phyloP scores from a whole-genome alignment of 2,797 vertebrate species.

The Nasua narica region DNA sequence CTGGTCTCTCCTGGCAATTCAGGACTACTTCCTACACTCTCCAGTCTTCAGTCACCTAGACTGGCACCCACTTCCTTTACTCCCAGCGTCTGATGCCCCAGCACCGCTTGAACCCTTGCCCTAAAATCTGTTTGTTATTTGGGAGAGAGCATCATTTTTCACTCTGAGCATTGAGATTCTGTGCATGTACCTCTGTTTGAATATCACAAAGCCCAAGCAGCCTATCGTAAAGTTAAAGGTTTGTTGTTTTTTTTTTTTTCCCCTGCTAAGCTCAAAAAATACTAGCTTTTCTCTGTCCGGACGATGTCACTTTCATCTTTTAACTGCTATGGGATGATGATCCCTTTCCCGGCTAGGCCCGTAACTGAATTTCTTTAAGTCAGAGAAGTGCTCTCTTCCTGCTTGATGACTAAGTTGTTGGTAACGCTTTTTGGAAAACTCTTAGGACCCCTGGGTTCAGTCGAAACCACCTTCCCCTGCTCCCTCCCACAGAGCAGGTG shows the following conservation, averaged over 20 bases:
- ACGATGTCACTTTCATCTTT: slow-evolving; percentile 52
- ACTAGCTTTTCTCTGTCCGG: slow-evolving; percentile 60
- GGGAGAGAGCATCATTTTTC: slow-evolving; percentile 47
- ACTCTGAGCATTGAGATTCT: neutral
- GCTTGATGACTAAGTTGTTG: slow-evolving; percentile 61
- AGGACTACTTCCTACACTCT: neutral
- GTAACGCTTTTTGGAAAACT: slow-evolving; percentile 60
- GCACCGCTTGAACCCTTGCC: neutral
- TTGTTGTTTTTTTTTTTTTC: neutral
- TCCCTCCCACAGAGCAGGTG: neutral
- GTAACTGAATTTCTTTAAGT: slow-evolving; percentile 58
- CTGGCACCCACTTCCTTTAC: neutral
- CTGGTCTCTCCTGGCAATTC: neutral
- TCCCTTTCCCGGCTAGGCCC: slow-evolving; percentile 62
- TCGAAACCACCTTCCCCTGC: neutral
- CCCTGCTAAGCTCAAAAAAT: neutral
- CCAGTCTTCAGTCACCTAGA: neutral
- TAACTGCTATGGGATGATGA: slow-evolving; percentile 53
- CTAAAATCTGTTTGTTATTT: neutral
- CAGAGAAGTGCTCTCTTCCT: neutral
- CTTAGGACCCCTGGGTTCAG: slow-evolving; percentile 28
- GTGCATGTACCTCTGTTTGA: neutral
- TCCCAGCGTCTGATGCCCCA: too few species aligned
- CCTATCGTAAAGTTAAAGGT: slow-evolving; percentile 48
- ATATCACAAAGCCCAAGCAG: neutral